A percentile compares a stretch with the other conserved stretches of the same genome.
Conservation (phyloP, 2,888 invertebrate species). For the Drosophila siamana region DNA sequence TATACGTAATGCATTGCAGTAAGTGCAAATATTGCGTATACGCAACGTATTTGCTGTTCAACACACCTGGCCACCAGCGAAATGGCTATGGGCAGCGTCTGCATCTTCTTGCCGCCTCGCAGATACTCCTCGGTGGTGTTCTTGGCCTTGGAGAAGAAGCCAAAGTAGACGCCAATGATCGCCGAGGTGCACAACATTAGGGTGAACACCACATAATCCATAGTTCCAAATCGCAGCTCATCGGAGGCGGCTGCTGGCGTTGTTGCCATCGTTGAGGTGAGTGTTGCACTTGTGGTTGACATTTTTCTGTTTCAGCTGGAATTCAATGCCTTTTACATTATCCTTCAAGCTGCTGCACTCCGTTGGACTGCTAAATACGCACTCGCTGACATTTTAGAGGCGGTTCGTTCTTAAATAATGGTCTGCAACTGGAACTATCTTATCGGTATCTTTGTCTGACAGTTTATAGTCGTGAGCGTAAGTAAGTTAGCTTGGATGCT, state of each 20-base stretch:
- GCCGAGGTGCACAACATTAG: constrained; percentile 86
- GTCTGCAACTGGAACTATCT: constrained; percentile 23
- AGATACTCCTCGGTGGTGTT: constrained; percentile 87
- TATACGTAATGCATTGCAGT: background rate
- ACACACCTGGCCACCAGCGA: constrained; percentile 87
- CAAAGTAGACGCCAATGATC: constrained; percentile 87
- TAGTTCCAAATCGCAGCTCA: constrained; percentile 67
- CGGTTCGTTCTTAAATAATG: constrained; percentile 43
- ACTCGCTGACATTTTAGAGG: constrained; percentile 28
- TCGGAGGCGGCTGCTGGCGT: background rate
- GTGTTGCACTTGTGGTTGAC: constrained; percentile 39
- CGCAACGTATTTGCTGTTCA: background rate
- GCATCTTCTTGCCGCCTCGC: constrained; percentile 87
- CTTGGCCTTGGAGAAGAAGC: constrained; percentile 86
- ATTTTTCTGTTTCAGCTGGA: constrained; percentile 38
- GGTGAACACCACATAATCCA: constrained; percentile 87
- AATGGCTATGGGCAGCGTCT: constrained; percentile 88
- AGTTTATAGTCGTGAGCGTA: background rate
- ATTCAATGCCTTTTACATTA: constrained; percentile 4
- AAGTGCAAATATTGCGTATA: background rate
- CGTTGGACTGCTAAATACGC: constrained; percentile 22
- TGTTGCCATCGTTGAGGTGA: constrained; percentile 18
- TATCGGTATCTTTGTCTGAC: constrained; percentile 21
- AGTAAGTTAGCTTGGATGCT: background rate
- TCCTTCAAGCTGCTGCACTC: background rate